Percentiles rank a stretch among this genome's conserved stretches.
These are phyloP conservation scores for Nomada ferruginata DNA, from an alignment of 2,888 invertebrate species.

Conservation along the genomic window DNA sequence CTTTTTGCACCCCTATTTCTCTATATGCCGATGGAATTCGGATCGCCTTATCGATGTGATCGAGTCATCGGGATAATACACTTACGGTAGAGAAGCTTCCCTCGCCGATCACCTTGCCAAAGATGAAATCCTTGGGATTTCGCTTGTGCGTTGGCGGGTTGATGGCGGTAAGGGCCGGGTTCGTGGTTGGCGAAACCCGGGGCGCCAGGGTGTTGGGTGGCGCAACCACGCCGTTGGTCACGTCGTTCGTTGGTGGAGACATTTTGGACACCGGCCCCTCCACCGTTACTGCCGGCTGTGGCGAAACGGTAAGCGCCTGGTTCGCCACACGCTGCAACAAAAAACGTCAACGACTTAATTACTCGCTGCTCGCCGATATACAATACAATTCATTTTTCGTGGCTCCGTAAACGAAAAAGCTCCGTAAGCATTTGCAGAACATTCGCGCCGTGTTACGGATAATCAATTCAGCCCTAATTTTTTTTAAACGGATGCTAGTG, in stretches of 20 bases:
- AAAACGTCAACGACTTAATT: conserved; percentile 36
- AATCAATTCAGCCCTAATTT: neutral
- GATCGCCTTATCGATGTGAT: conserved; percentile 28
- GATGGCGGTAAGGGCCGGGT: conserved; percentile 82
- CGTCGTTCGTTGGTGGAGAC: conserved; percentile 86
- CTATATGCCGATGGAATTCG: neutral
- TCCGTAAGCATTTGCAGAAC: neutral
- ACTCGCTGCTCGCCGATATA: neutral
- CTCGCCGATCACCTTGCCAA: conserved; percentile 97
- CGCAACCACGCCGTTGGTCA: conserved; percentile 85
- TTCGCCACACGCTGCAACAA: conserved; percentile 83
- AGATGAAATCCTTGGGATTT: conserved; percentile 95
- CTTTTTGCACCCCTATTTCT: neutral
- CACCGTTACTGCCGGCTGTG: conserved; percentile 83
- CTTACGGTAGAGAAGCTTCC: conserved; percentile 97
- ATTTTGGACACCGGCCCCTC: conserved; percentile 83
- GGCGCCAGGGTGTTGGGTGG: conserved; percentile 86
- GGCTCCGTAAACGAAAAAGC: neutral
- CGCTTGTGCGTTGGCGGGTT: conserved; percentile 86
- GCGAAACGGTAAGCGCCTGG: conserved; percentile 83
- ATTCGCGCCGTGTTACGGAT: too few species aligned
- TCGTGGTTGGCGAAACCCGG: conserved; percentile 84
- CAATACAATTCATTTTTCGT: neutral
- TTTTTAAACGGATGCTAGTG: neutral
- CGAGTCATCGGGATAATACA: conserved; percentile 55